Percentiles rank a stretch among this genome's conserved stretches.
phyloP scores from a whole-genome alignment of 1,140 invertebrate species.

The Lepidurus packardi region DNA sequence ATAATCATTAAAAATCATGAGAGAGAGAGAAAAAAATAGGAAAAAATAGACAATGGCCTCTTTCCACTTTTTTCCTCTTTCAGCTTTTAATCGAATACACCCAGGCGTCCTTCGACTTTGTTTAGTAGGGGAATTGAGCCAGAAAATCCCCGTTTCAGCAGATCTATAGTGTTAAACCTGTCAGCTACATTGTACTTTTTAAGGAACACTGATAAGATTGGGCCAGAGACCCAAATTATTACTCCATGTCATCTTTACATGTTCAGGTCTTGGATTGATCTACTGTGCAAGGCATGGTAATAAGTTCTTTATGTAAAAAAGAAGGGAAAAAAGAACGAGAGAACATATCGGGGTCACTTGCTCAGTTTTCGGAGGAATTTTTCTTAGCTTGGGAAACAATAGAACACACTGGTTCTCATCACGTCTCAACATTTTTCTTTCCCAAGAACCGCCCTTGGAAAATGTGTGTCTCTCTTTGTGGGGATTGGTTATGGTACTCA shows the following conservation, averaged over 20 bases:
- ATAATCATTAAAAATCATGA: background rate
- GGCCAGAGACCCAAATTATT: background rate
- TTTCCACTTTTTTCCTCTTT: background rate
- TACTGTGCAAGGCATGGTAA: background rate
- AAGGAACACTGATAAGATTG: background rate
- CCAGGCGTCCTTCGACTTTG: background rate
- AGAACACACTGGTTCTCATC: slow-evolving; percentile 9
- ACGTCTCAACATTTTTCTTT: background rate
- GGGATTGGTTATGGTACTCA: too few relatives aligned
- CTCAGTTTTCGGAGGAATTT: background rate
- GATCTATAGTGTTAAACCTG: background rate
- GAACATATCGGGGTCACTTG: background rate
- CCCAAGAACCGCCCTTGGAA: background rate
- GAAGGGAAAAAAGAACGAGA: background rate
- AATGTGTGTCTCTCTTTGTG: too few relatives aligned
- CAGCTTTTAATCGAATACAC: background rate
- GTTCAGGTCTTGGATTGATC: background rate
- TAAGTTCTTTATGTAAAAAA: background rate
- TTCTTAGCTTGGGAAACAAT: slow-evolving; percentile 3
- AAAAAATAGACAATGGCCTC: background rate
- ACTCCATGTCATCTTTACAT: background rate
- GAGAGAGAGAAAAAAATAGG: too few relatives aligned
- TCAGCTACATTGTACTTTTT: too few relatives aligned
- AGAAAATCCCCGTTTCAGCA: background rate
- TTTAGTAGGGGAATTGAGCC: background rate